Conservation (phyloP, 2,888 invertebrate species). For the Agrotis ipsilon region DNA sequence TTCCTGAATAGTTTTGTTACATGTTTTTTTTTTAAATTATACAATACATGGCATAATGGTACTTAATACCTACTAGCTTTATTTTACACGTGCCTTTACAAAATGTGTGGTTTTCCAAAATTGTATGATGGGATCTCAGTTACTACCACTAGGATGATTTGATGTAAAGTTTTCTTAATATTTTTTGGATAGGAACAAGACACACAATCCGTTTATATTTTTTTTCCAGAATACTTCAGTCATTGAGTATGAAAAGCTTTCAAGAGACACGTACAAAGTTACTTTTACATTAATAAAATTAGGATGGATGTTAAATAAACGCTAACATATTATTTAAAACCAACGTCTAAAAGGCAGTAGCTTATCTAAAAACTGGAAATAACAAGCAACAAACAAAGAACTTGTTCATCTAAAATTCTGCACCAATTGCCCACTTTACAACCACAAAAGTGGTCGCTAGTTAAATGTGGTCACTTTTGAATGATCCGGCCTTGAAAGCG, state of each 20-base stretch:
- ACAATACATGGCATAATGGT: background rate
- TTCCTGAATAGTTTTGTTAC: slow-evolving; percentile 30
- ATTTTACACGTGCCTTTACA: background rate
- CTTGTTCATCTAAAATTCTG: slow-evolving; percentile 40
- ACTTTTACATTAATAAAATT: background rate
- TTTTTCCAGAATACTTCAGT: no score
- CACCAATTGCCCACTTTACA: slow-evolving; percentile 53
- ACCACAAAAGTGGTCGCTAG: slow-evolving; percentile 56
- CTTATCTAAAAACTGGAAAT: background rate
- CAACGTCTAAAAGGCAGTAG: background rate
- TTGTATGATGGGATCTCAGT: no score
- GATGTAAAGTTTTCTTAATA: no score
- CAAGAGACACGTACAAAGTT: no score
- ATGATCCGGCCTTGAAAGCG: slow-evolving; percentile 60
- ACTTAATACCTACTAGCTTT: background rate
- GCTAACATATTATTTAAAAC: no score
- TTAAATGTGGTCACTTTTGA: slow-evolving; percentile 60
- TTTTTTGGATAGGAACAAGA: no score
- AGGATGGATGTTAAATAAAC: background rate
- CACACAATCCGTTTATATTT: no score
- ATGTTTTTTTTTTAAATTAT: slow-evolving; percentile 2
- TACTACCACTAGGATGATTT: no score
- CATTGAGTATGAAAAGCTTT: no score
- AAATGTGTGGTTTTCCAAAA: no score
- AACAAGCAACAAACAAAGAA: slow-evolving; percentile 8